Conservation (phyloP, 2,113 vertebrate species). For the Chascanopsetta lugubris region DNA sequence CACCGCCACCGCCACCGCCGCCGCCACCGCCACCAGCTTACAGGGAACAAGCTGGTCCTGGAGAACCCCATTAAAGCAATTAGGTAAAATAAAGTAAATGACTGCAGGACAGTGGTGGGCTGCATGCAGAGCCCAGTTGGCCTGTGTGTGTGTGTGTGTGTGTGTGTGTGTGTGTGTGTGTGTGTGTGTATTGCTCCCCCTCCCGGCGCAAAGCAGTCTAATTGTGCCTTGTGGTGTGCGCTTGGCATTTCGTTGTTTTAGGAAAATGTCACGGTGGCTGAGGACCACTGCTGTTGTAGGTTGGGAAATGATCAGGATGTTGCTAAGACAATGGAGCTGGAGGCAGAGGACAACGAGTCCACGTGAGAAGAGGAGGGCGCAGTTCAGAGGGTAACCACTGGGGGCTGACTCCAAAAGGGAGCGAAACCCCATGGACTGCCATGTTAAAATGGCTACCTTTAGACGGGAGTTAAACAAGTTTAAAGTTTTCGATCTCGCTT, state of each 20-base stretch:
- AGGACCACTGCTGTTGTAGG: conserved; percentile 38
- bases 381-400: no score
- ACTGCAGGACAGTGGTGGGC: conserved; percentile 33
- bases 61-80: conserved; percentile 60
- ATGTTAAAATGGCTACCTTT: no score
- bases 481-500: no score
- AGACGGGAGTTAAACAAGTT: no score
- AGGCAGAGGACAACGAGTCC: conserved; percentile 30
- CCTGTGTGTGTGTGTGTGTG: background rate
- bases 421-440: no score
- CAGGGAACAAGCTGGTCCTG: conserved; percentile 40
- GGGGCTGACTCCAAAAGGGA: no score
- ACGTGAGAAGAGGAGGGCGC: background rate
- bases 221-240: conserved; percentile 66
- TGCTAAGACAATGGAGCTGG: conserved; percentile 20
- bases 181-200: background rate
- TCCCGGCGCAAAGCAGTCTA: conserved; percentile 50
- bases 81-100: conserved; percentile 62
- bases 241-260: conserved; percentile 66
- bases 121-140: conserved; percentile 15
- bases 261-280: conserved; percentile 57
- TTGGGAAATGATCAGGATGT: conserved; percentile 35
- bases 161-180: background rate
- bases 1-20: no score
- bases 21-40: conserved; percentile 47